Conservation (phyloP, 2,888 invertebrate genomes). For the Neocrepidodera transversa region DNA sequence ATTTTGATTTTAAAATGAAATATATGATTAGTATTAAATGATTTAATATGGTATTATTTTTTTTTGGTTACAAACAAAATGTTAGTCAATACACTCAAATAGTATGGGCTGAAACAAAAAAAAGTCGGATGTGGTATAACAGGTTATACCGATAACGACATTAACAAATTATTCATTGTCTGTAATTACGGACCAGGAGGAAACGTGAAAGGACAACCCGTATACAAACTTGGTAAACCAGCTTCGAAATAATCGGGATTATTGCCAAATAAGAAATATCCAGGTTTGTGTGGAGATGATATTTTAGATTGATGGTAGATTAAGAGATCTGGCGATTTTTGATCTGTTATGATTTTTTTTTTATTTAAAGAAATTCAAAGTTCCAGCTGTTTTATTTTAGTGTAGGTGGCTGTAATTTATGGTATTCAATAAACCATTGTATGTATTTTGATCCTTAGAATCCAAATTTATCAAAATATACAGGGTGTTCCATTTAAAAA, state of each 20-base stretch:
- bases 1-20: too few relatives aligned
- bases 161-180: neutral
- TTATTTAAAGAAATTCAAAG: too few relatives aligned
- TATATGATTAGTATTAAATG: too few relatives aligned
- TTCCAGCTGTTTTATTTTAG: too few relatives aligned
- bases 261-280: neutral
- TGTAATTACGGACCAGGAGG: constrained; percentile 13
- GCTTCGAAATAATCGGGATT: neutral
- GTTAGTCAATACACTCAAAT: constrained; percentile 57
- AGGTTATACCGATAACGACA: neutral
- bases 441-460: too few relatives aligned
- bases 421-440: too few relatives aligned
- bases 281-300: neutral
- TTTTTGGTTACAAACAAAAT: constrained; percentile 44
- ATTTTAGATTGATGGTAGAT: too few relatives aligned
- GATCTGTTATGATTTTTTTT: too few relatives aligned
- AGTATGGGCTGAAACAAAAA: constrained; percentile 53
- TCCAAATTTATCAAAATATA: too few relatives aligned
- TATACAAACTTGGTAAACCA: neutral
- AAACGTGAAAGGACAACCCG: neutral
- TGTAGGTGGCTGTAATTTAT: too few relatives aligned
- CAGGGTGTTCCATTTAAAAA: too few relatives aligned
- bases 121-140: constrained; percentile 8
- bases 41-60: neutral
- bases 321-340: too few relatives aligned